phyloP scores from a whole-genome alignment of 2,888 invertebrate species.

The Conus canariensis region DNA sequence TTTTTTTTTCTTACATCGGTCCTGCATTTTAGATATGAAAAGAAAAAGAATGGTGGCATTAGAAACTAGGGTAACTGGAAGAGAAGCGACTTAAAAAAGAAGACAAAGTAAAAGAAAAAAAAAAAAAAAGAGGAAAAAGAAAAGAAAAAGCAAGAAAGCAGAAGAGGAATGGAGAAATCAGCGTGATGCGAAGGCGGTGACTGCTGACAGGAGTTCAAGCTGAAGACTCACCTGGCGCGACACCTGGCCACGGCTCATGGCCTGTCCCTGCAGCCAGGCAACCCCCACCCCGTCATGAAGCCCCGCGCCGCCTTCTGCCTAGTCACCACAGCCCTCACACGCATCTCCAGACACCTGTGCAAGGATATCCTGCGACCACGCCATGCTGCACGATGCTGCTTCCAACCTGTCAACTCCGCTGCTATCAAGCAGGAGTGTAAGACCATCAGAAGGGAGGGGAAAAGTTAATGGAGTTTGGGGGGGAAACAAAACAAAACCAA shows the following conservation, averaged over 20 bases:
- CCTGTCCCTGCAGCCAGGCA: constrained; percentile 85
- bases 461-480: neutral
- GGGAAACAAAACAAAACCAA: neutral
- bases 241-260: constrained; percentile 97
- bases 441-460: constrained; percentile 56
- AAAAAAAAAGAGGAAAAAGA: neutral
- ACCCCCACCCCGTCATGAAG: constrained; percentile 96
- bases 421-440: constrained; percentile 93
- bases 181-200: neutral
- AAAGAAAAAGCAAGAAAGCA: neutral
- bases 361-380: constrained; percentile 88
- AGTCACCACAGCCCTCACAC: constrained; percentile 92
- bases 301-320: constrained; percentile 97
- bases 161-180: neutral
- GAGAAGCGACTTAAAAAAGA: too few species aligned
- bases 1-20: too few species aligned
- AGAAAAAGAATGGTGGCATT: too few species aligned
- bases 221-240: constrained; percentile 95
- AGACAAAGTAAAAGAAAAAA: too few species aligned
- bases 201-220: constrained; percentile 87
- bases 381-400: constrained; percentile 93
- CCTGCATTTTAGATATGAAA: too few species aligned
- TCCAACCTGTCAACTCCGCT: constrained; percentile 82
- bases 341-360: constrained; percentile 92
- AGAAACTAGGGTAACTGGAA: too few species aligned